Conservation (phyloP, 2,888 invertebrate genomes). For the Cabera pusaria region DNA sequence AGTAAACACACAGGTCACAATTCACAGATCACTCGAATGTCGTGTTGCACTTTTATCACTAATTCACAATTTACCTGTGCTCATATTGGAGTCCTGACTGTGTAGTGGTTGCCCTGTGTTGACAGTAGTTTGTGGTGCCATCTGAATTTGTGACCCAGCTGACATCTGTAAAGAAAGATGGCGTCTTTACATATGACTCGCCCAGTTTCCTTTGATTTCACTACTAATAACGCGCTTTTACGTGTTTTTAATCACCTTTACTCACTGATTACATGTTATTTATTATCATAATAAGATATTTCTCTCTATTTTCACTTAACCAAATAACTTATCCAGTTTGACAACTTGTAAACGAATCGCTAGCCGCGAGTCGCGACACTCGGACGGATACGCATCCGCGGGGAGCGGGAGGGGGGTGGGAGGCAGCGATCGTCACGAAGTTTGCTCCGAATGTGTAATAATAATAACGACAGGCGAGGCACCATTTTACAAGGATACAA, state of each 20-base stretch:
- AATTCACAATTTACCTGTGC: slow-evolving; percentile 90
- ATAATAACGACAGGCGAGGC: slow-evolving; percentile 74
- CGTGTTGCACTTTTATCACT: slow-evolving; percentile 69
- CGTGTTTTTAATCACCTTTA: slow-evolving; percentile 42
- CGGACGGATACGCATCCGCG: slow-evolving; percentile 82
- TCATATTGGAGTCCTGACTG: slow-evolving; percentile 99
- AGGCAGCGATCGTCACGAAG: slow-evolving; percentile 81
- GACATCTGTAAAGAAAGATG: slow-evolving; percentile 92
- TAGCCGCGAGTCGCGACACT: slow-evolving; percentile 70
- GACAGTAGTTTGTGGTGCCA: slow-evolving; percentile 97
- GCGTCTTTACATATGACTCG: slow-evolving; percentile 83
- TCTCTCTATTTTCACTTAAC: slow-evolving; percentile 55
- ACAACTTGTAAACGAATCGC: slow-evolving; percentile 79
- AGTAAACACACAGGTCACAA: slow-evolving; percentile 71
- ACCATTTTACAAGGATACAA: slow-evolving; percentile 83
- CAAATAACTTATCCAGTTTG: slow-evolving; percentile 81
- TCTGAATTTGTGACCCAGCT: slow-evolving; percentile 98
- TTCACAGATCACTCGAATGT: slow-evolving; percentile 62
- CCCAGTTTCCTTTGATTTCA: slow-evolving; percentile 57
- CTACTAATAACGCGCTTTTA: slow-evolving; percentile 41
- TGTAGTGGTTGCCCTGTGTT: slow-evolving; percentile 92
- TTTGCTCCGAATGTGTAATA: slow-evolving; percentile 81
- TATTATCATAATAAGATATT: slow-evolving; percentile 49
- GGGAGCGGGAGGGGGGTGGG: slow-evolving; percentile 60
- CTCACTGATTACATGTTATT: slow-evolving; percentile 57